Evolutionary conservation across 2,113 vertebrate genomes (phyloP).

Genomic region (Saguinus midas): DNA sequence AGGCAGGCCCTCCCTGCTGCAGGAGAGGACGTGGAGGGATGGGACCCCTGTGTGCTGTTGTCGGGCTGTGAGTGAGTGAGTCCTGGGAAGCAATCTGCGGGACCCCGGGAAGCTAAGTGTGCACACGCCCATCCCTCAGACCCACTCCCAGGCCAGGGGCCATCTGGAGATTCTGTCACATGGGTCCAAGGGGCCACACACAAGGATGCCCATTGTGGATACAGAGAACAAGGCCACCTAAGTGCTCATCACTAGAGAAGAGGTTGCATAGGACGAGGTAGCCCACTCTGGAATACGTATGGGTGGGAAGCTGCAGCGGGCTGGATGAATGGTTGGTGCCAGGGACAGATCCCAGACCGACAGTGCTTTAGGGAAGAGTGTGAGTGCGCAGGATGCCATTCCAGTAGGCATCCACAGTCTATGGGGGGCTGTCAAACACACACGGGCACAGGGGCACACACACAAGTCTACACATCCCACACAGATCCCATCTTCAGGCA

Average conservation of each 20-base stretch:
- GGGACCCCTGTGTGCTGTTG: fast-evolving
- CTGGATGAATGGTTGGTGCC: fast-evolving
- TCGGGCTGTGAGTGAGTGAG: fast-evolving
- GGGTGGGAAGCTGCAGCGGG: too few species aligned
- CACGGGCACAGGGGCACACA: neutral
- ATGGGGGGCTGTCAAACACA: neutral
- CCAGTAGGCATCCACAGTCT: too few species aligned
- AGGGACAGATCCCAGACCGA: fast-evolving
- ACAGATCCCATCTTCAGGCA: fast-evolving
- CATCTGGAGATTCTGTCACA: neutral
- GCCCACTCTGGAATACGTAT: fast-evolving
- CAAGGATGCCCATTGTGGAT: neutral
- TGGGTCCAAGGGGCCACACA: fast-evolving
- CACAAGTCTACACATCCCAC: neutral
- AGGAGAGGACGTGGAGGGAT: too few species aligned
- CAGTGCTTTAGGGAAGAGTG: neutral
- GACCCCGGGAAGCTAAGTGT: fast-evolving
- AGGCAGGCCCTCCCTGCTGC: fast-evolving
- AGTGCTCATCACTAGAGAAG: neutral
- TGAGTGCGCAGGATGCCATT: fast-evolving
- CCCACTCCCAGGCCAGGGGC: too few species aligned
- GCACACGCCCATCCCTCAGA: fast-evolving
- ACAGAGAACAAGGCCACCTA: neutral
- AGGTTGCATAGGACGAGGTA: neutral
- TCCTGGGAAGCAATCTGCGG: fast-evolving